phyloP scores from a whole-genome alignment of 2,113 vertebrate species.

The Caranx melampygus region DNA sequence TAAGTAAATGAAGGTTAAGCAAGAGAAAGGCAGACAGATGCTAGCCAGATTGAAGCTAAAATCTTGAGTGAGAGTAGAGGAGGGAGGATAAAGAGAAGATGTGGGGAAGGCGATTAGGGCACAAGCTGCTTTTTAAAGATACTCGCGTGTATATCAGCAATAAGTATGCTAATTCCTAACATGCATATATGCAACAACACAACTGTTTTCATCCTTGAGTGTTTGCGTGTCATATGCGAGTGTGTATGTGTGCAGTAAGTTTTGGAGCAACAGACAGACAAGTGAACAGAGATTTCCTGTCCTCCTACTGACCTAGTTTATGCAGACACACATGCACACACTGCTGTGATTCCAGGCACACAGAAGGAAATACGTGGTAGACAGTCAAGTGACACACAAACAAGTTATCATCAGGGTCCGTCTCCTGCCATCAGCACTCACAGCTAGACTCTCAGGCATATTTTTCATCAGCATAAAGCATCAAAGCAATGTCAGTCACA shows the following conservation, averaged over 20 bases:
- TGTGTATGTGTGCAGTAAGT: conserved; percentile 26
- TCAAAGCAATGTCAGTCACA: conserved; percentile 30
- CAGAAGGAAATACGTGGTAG: conserved; percentile 57
- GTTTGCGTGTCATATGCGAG: conserved; percentile 14
- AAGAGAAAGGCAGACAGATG: conserved; percentile 7
- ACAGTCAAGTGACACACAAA: conserved; percentile 58
- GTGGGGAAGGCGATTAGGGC: background rate
- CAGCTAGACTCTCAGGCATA: conserved; percentile 20
- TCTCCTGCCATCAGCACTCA: conserved; percentile 38
- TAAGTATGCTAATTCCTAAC: conserved; percentile 13
- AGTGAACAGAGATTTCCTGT: conserved; percentile 74
- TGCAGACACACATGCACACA: conserved; percentile 42
- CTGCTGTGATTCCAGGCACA: conserved; percentile 42
- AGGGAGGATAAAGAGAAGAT: background rate
- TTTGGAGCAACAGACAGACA: conserved; percentile 49
- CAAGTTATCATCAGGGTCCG: conserved; percentile 37
- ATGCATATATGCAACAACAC: background rate
- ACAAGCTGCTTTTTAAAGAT: background rate
- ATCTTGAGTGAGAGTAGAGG: conserved; percentile 7
- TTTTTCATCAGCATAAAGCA: conserved; percentile 52
- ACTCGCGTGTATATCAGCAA: conserved; percentile 8
- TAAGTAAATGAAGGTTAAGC: conserved; percentile 32
- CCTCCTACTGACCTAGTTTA: conserved; percentile 73
- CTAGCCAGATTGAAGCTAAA: conserved; percentile 28
- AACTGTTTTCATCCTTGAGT: background rate